phyloP scores from a whole-genome alignment of 1,140 invertebrate genomes.

The Micrasema minimum region DNA sequence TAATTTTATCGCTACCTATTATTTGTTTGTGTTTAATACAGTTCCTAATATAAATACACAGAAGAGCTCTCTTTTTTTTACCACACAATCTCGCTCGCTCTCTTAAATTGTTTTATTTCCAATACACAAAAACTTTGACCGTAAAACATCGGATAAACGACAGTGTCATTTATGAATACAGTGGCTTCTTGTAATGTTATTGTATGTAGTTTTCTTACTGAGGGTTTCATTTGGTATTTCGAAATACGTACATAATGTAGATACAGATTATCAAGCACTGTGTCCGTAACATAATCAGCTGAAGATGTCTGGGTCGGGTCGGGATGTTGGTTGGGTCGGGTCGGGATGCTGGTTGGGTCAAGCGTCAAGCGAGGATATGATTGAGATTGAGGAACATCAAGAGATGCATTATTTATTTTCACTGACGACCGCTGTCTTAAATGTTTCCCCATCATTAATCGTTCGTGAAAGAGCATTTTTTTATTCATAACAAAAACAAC shows the following conservation, averaged over 20 bases:
- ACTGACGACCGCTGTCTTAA: slow-evolving; percentile 17
- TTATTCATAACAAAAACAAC: slow-evolving; percentile 20
- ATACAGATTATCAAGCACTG: neutral
- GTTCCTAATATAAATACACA: too few species aligned
- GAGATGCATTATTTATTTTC: slow-evolving; percentile 10
- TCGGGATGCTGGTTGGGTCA: neutral
- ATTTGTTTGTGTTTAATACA: too few species aligned
- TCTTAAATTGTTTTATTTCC: slow-evolving; percentile 11
- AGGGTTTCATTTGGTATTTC: too few species aligned
- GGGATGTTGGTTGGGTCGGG: neutral
- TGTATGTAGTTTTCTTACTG: too few species aligned
- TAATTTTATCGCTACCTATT: too few species aligned
- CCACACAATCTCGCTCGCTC: neutral
- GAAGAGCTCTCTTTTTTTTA: too few species aligned
- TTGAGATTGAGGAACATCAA: slow-evolving; percentile 20
- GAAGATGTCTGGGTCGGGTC: neutral
- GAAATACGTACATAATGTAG: too few species aligned
- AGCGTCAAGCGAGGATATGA: neutral
- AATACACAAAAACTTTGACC: slow-evolving; percentile 13
- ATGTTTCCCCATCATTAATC: slow-evolving; percentile 17
- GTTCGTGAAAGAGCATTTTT: slow-evolving; percentile 19
- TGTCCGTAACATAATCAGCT: neutral
- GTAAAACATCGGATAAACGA: slow-evolving; percentile 17
- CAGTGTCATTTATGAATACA: neutral
- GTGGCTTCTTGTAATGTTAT: neutral